A percentile compares a stretch with the other conserved stretches of the same genome.
Evolutionary conservation across 1,140 invertebrate genomes (phyloP).

Genomic region (Forficula auricularia): DNA sequence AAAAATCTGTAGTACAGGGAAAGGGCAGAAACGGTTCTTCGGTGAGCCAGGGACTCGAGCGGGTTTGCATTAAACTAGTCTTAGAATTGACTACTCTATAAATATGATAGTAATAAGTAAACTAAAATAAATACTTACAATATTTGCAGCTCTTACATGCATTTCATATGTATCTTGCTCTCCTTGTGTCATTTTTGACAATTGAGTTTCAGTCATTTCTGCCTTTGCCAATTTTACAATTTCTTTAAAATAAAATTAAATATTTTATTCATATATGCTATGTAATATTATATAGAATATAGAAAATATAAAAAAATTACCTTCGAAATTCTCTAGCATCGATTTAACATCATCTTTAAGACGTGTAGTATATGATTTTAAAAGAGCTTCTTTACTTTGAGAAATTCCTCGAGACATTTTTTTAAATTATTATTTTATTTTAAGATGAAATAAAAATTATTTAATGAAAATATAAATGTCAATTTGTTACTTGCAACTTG

Average conservation of each 20-base stretch:
- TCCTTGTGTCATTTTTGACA: constrained; percentile 72
- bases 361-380: constrained; percentile 82
- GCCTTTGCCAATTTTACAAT: constrained; percentile 84
- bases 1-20: too few relatives aligned
- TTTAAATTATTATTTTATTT: constrained; percentile 3
- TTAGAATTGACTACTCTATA: too few relatives aligned
- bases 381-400: constrained; percentile 81
- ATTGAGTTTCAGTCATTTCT: constrained; percentile 69
- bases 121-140: constrained; percentile 46
- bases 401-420: constrained; percentile 47
- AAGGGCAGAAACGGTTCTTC: too few relatives aligned
- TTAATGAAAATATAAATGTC: too few relatives aligned
- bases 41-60: too few relatives aligned
- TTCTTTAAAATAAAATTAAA: constrained; percentile 37
- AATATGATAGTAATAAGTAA: too few relatives aligned
- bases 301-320: constrained; percentile 28
- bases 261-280: constrained; percentile 5
- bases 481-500: too few relatives aligned
- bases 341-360: constrained; percentile 91
- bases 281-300: constrained; percentile 1
- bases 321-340: constrained; percentile 91
- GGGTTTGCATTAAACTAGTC: too few relatives aligned
- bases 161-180: constrained; percentile 94
- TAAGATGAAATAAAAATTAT: too few relatives aligned
- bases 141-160: constrained; percentile 87